Conservation (phyloP, 2,888 invertebrate species). For the Megaustenia siamemsis region DNA sequence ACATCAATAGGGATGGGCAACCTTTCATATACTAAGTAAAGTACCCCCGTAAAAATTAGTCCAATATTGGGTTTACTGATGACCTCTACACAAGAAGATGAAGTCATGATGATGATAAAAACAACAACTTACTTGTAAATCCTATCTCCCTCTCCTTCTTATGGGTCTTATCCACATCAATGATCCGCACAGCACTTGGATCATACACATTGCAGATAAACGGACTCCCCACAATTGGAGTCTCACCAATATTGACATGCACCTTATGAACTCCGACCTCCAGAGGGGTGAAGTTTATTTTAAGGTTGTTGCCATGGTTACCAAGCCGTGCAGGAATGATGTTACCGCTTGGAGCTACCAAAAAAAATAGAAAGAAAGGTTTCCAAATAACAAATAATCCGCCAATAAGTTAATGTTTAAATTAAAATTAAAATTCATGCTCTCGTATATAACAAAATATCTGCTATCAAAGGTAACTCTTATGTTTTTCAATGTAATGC, state of each 20-base stretch:
- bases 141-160: slow-evolving; percentile 75
- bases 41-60: too few relatives aligned
- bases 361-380: background rate
- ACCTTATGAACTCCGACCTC: slow-evolving; percentile 93
- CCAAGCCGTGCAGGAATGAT: slow-evolving; percentile 57
- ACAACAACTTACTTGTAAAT: slow-evolving; percentile 65
- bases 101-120: background rate
- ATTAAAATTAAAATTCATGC: too few relatives aligned
- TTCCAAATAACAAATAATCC: background rate
- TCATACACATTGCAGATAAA: slow-evolving; percentile 97
- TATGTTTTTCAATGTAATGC: too few relatives aligned
- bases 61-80: too few relatives aligned
- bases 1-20: too few relatives aligned
- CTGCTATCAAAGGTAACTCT: too few relatives aligned
- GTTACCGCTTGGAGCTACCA: slow-evolving; percentile 60
- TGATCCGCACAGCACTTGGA: slow-evolving; percentile 89
- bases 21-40: too few relatives aligned
- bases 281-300: slow-evolving; percentile 87
- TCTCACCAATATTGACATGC: slow-evolving; percentile 93
- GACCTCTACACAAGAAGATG: too few relatives aligned
- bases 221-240: slow-evolving; percentile 93
- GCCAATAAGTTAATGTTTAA: background rate
- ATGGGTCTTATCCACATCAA: slow-evolving; percentile 73
- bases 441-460: too few relatives aligned
- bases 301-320: slow-evolving; percentile 58